phyloP scores from a whole-genome alignment of 2,888 invertebrate species.

The Cataglyphis cursor region DNA sequence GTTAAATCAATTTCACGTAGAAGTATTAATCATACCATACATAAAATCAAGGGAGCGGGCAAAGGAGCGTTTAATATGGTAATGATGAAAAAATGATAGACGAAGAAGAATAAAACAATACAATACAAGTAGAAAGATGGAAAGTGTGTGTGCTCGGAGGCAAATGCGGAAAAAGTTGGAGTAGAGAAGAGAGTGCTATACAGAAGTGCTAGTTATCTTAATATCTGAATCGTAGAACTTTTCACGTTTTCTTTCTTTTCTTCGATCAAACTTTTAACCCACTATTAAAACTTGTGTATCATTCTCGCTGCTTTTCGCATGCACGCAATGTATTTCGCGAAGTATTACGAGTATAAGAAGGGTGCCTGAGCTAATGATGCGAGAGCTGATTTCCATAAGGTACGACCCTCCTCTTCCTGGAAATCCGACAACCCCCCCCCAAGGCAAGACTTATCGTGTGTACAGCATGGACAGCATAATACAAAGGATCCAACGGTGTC shows the following conservation, averaged over 20 bases:
- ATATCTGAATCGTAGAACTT: neutral
- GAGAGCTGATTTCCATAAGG: constrained; percentile 79
- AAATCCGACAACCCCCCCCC: constrained; percentile 62
- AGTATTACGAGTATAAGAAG: constrained; percentile 51
- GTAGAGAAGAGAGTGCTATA: no score
- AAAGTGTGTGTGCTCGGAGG: no score
- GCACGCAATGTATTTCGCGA: constrained; percentile 48
- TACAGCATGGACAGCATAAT: constrained; percentile 48
- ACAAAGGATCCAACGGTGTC: constrained; percentile 49
- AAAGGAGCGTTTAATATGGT: no score
- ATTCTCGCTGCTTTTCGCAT: neutral
- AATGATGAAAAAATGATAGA: no score
- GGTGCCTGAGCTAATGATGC: constrained; percentile 74
- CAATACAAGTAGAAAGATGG: no score
- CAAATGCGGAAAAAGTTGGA: no score
- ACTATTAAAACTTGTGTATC: no score
- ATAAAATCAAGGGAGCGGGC: no score
- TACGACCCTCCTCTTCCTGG: constrained; percentile 73
- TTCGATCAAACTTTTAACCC: neutral
- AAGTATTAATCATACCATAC: no score
- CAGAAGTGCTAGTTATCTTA: neutral
- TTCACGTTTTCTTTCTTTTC: neutral
- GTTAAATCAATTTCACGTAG: no score
- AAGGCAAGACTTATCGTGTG: constrained; percentile 54
- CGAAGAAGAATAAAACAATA: no score